phyloP scores from a whole-genome alignment of 2,113 vertebrate species.

The Hippocampus guttulatus region DNA sequence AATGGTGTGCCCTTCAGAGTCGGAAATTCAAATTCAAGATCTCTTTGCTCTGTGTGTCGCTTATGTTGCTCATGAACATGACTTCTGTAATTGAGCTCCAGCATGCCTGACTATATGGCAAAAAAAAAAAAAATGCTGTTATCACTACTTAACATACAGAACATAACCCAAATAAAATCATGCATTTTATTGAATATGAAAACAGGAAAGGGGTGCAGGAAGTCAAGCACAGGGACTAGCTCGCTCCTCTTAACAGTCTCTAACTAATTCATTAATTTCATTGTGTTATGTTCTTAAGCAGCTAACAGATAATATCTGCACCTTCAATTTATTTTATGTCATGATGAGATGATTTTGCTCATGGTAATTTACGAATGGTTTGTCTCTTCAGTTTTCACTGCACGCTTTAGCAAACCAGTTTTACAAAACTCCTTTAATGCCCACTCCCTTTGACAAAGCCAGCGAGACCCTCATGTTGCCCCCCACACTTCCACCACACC shows the following conservation, averaged over 20 bases:
- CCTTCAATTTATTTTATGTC: background rate
- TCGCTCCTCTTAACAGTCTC: slow-evolving; percentile 40
- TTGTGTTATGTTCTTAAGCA: slow-evolving; percentile 16
- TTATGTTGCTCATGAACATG: background rate
- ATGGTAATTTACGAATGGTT: slow-evolving; percentile 31
- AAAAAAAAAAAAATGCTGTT: background rate
- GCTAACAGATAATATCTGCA: background rate
- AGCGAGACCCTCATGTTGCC: slow-evolving; percentile 28
- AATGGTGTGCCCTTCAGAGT: background rate
- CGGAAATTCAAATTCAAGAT: background rate
- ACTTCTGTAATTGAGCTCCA: background rate
- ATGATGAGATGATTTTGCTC: slow-evolving; percentile 9
- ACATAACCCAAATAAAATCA: slow-evolving; percentile 1
- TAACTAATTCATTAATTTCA: slow-evolving; percentile 20
- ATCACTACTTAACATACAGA: background rate
- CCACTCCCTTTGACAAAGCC: slow-evolving; percentile 34
- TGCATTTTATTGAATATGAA: slow-evolving; percentile 18
- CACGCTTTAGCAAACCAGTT: slow-evolving; percentile 46
- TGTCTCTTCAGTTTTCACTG: slow-evolving; percentile 38
- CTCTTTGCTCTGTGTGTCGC: background rate
- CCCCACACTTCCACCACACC: slow-evolving; percentile 42
- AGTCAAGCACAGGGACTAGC: slow-evolving; percentile 32
- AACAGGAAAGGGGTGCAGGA: slow-evolving; percentile 32
- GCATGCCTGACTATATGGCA: background rate
- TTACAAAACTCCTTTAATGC: slow-evolving; percentile 39